A percentile compares a stretch with the other conserved stretches of the same genome.
phyloP scores from a whole-genome alignment of 2,113 vertebrate genomes.

The Nymphicus hollandicus region DNA sequence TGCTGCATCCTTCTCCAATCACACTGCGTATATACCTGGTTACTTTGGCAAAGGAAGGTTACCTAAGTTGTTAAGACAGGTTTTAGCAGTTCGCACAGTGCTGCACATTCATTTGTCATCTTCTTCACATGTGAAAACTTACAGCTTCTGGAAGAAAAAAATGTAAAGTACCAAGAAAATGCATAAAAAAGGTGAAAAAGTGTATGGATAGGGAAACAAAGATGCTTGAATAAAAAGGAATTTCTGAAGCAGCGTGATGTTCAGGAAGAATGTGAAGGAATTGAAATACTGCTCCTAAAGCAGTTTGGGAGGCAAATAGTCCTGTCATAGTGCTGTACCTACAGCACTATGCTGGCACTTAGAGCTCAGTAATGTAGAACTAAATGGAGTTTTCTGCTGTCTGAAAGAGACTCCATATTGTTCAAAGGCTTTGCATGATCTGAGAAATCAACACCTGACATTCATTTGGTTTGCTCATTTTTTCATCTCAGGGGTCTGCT shows the following conservation, averaged over 20 bases:
- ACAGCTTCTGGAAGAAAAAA: neutral
- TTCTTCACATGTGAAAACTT: neutral
- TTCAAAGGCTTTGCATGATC: neutral
- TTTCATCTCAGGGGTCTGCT: neutral
- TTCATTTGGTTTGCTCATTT: neutral
- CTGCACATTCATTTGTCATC: neutral
- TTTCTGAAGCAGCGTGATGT: neutral
- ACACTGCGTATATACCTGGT: neutral
- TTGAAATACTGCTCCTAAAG: neutral
- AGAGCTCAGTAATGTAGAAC: neutral
- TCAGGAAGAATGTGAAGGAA: neutral
- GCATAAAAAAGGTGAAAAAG: fast-evolving
- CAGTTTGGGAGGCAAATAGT: neutral
- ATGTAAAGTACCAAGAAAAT: neutral
- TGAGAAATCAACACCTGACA: neutral
- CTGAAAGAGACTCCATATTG: neutral
- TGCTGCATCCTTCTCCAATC: neutral
- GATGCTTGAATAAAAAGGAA: neutral
- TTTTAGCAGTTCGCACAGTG: neutral
- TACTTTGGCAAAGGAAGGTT: neutral
- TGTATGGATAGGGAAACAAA: neutral
- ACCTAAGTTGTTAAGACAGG: neutral
- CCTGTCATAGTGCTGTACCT: neutral
- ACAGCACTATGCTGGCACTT: neutral
- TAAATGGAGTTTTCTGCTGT: neutral